Evolutionary conservation across 2,888 invertebrate species (phyloP).

Genomic region (Sturmia bella): DNA sequence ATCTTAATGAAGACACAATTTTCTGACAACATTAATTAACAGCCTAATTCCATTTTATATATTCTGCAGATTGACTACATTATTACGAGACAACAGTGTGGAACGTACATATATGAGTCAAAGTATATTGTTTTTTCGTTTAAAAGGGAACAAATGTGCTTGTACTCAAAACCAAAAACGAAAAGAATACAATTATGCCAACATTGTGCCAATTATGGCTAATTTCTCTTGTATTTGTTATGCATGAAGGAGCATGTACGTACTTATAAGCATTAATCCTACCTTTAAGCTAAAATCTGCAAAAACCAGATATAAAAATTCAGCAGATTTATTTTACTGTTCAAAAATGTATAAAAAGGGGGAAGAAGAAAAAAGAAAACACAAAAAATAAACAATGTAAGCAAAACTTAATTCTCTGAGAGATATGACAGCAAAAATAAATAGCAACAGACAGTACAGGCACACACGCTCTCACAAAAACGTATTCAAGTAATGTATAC

Average conservation of each 20-base stretch:
- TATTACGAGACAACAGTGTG: neutral
- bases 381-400: constrained; percentile 39
- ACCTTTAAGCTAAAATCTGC: constrained; percentile 68
- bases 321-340: constrained; percentile 63
- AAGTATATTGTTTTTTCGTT: constrained; percentile 23
- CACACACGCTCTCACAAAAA: constrained; percentile 11
- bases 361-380: neutral
- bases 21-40: neutral
- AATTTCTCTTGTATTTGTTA: constrained; percentile 43
- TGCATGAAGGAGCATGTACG: constrained; percentile 43
- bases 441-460: constrained; percentile 53
- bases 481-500: constrained; percentile 28
- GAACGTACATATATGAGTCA: neutral
- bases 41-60: too few relatives aligned
- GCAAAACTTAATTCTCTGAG: constrained; percentile 56
- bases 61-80: neutral
- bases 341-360: constrained; percentile 8
- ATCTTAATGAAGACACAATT: too few relatives aligned
- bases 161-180: constrained; percentile 7
- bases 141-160: constrained; percentile 15
- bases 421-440: constrained; percentile 41
- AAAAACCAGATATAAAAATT: constrained; percentile 58
- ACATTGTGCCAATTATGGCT: constrained; percentile 63
- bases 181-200: neutral
- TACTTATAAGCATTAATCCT: constrained; percentile 57